phyloP scores from a whole-genome alignment of 2,797 vertebrate species.

The Ctenosaura bakeri region DNA sequence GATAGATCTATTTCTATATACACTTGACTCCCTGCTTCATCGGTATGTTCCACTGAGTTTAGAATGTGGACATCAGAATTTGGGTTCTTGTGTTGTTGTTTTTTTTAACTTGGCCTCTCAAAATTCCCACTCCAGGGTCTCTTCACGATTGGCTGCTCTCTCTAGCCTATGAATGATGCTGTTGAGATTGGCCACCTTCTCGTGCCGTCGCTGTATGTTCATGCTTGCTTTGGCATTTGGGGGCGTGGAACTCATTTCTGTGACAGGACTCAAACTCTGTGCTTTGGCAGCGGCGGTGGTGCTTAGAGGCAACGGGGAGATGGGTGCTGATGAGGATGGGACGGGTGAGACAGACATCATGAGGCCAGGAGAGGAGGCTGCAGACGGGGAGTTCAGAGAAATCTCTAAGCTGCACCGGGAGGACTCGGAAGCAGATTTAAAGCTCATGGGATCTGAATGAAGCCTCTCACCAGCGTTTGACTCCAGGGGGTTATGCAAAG shows the following conservation, averaged over 20 bases:
- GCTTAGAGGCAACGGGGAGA: conserved; percentile 86
- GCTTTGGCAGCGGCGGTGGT: conserved; percentile 79
- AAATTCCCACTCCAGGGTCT: conserved; percentile 98
- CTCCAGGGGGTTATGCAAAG: conserved; percentile 52
- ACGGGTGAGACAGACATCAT: conserved; percentile 91
- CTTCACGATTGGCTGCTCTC: conserved; percentile 95
- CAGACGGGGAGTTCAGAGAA: conserved; percentile 92
- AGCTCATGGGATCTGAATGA: conserved; percentile 86
- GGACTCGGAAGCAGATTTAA: conserved; percentile 89
- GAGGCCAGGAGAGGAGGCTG: conserved; percentile 93
- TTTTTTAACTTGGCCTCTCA: conserved; percentile 72
- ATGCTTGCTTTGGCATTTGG: conserved; percentile 87
- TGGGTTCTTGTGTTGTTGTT: neutral
- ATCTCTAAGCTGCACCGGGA: conserved; percentile 93
- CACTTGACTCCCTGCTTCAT: conserved; percentile 49
- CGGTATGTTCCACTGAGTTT: conserved; percentile 32
- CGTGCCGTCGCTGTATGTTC: conserved; percentile 93
- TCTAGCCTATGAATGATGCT: conserved; percentile 99
- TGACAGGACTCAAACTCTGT: conserved; percentile 82
- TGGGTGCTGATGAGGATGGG: conserved; percentile 92
- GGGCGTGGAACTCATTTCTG: conserved; percentile 67
- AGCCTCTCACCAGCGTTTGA: conserved; percentile 73
- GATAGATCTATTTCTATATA: conserved; percentile 59
- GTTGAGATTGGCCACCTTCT: conserved; percentile 99
- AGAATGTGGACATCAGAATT: neutral